Evolutionary conservation across 2,888 invertebrate genomes (phyloP), one percentile per base, ranked within the genome.

Genomic region (Neoaliturus tenellus): DNA sequence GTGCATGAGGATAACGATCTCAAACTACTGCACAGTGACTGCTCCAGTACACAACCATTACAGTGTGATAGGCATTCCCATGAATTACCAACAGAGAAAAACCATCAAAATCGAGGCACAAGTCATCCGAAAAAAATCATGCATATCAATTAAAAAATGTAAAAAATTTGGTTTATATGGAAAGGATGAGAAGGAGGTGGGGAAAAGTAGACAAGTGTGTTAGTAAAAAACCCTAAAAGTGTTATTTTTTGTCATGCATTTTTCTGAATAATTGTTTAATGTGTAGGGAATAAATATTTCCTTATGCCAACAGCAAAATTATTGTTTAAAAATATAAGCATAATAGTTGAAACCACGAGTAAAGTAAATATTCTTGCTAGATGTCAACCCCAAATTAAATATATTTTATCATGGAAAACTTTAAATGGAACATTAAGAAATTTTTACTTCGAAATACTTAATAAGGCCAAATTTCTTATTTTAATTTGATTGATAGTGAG

Each of bases 21-120:
- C 85, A 91, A 88, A 88, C 91, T 91, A 86, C 91, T 90, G 87
- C 91, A 91, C 73, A 91, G 86, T 90, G 90, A 91, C 91, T 91
- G 88, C 28, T 28, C 55, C 62, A 62, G 62, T 62, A 62, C 62
- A 80, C 51, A 48, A 80, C 51, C 51, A 55, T 48, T 51, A 62
- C 62, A 62, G 31, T 62, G 62, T 28, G n/a, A n/a, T n/a, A n/a
- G n/a, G n/a, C n/a, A n/a, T n/a, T n/a, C n/a, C n/a, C n/a, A n/a
- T n/a, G n/a, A n/a, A n/a, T n/a, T 28, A 51, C 55, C 35, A 55
- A 82, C 39, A 44, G 44, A 39, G n/a, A 23, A 62, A 67, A 28
- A 69, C 69, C 48, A 69, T 33, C 67, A 55, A 55, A 55, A 44
- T 67, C 20, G 67, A 81, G 35, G 23, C 58, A 67, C 44, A 67